Evolutionary conservation across 1,140 invertebrate genomes (phyloP), one percentile per base, ranked within the genome.

Genomic region (Rhagoletis pomonella): DNA sequence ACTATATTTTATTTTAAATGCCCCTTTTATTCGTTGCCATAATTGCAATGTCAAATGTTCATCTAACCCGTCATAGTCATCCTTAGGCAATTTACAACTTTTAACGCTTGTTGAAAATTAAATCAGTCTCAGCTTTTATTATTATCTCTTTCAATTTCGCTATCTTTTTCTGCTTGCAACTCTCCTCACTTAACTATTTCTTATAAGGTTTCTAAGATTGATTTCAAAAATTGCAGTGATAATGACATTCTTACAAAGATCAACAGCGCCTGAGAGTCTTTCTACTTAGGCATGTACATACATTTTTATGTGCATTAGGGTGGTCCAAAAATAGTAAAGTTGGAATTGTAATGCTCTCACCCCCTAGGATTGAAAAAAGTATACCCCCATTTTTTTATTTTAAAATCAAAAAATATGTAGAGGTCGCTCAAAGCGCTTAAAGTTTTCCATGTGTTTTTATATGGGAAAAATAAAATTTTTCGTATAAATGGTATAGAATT

Each of bases 161-260:
- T 3, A 12, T 7, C n/a, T 81, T 55, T 14, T 50, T 55, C 39
- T n/a, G 44, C n/a, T 10, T 4, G 17, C 69, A 7, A 9, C 2
- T 0, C 12, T 9, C 29, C 39, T 4, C 69, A 55, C 69, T 77
- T 77, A 77, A 77, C 14, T 77, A 39, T 77, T 77, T 77, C 42
- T 77, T 0, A 17, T 47, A 19, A 81, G 19, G 55, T 50, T 81
- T 55, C 17, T 3, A 55, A 81, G 73, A 81, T 81, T 81, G 73
- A 81, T 81, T 81, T 81, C 47, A 81, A 19, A 81, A 81, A 58
- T 81, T 81, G 73, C 47, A 29, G 47, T 81, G 73, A 81, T 81
- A 81, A 81, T 81, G 44, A 29, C 50, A 29, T 55, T n/a, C n/a
- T 55, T 58, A 81, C n/a, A 81, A 81, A 81, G 73, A 29, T 81